phyloP scores from a whole-genome alignment of 2,797 vertebrate species.

The Xiphophorus birchmanni region DNA sequence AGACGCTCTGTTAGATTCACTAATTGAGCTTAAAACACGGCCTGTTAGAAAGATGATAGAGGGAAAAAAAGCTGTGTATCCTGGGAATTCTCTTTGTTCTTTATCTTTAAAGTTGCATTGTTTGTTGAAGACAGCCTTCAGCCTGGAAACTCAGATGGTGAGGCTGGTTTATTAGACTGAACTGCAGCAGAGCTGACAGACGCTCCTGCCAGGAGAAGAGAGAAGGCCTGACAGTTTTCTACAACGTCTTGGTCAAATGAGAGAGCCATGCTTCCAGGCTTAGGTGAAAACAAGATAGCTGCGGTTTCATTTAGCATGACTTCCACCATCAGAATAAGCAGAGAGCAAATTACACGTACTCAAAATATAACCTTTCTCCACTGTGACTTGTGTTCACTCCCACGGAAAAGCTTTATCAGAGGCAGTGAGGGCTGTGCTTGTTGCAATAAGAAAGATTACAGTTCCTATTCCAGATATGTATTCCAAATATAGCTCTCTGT shows the following conservation, averaged over 20 bases:
- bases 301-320: conserved; percentile 34
- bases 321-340: conserved; percentile 26
- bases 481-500: conserved; percentile 70
- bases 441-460: conserved; percentile 55
- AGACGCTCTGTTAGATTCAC: conserved; percentile 62
- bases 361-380: conserved; percentile 18
- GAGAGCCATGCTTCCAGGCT: conserved; percentile 24
- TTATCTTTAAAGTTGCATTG: conserved; percentile 58
- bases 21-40: conserved; percentile 67
- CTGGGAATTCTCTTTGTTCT: conserved; percentile 48
- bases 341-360: conserved; percentile 14
- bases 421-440: conserved; percentile 33
- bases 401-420: conserved; percentile 6
- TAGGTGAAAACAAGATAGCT: conserved; percentile 26
- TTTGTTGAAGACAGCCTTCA: conserved; percentile 56
- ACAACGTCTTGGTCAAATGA: conserved; percentile 40
- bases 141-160: conserved; percentile 52
- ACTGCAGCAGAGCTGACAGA: conserved; percentile 62
- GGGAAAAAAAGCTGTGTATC: conserved; percentile 21
- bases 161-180: conserved; percentile 67
- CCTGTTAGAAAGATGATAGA: conserved; percentile 64
- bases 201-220: conserved; percentile 58
- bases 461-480: conserved; percentile 57
- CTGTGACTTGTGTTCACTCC: conserved; percentile 33
- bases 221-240: conserved; percentile 48